Evolutionary conservation across 2,797 vertebrate genomes (phyloP), one percentile per base, ranked within the genome.

Genomic region (Pachyuromys duprasi): DNA sequence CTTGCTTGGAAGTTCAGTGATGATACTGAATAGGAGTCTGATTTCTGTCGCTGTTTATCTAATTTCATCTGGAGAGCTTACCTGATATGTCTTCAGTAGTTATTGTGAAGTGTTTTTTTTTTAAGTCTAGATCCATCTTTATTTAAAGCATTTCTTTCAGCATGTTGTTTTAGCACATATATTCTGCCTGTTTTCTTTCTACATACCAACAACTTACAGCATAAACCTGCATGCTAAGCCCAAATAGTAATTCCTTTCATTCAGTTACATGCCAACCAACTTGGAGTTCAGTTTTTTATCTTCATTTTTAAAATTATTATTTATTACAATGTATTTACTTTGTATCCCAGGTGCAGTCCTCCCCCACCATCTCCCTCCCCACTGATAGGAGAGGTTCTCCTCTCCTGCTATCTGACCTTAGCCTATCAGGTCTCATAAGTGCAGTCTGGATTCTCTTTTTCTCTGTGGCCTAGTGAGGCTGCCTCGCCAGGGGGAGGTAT

Each of bases 221-320:
- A 42, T 69, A 86, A 78, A 62, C 31, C 70, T 55, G 11, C 20
- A 90, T 22, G 49, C 82, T 33, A 67, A 60, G 7, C 13, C 82
- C n/a, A 97, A 89, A 49, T 78, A 74, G 33, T 49, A 69, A 28
- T 91, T 94, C 18, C 5, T 87, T 24, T n/a, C 31, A 83, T 70
- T 69, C 86, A 86, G 31, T 67, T 93, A 22, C 36, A 55, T 22
- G 6, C 65, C 49, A 86, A 42, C 0, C 36, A 88, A 75, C 3
- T 76, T 96, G 42, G 17, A 53, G 67, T 83, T 93, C 31, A 45
- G 65, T 91, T 94, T 93, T 92, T 45, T 49, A 9, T 49, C 45
- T 49, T 49, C 8, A 49, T 49, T 49, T 49, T 49, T n/a, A n/a
- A 49, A 49, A 49, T 49, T 49, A 49, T 49, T 49, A 49, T 49